Evolutionary conservation across 2,797 vertebrate species (phyloP).

Genomic region (Enteromius thamalakanensis): DNA sequence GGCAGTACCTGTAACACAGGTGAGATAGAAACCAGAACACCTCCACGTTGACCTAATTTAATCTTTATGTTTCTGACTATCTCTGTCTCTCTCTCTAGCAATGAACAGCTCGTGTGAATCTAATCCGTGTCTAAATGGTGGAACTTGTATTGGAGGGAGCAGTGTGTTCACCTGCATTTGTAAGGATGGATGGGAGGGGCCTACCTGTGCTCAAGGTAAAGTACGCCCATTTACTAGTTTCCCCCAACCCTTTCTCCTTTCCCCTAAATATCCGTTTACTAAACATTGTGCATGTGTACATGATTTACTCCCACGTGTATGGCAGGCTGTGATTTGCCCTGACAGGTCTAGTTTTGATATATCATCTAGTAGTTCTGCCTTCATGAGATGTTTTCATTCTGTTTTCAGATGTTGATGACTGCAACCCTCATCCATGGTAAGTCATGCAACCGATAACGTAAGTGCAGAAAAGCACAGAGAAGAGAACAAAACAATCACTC

Average conservation of each 20-base stretch:
- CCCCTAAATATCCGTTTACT: background rate
- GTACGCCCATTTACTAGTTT: background rate
- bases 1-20: constrained; percentile 91
- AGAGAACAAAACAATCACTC: background rate
- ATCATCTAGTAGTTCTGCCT: constrained; percentile 21
- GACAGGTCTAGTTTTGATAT: constrained; percentile 37
- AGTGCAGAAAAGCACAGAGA: background rate
- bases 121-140: constrained; percentile 90
- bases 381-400: constrained; percentile 33
- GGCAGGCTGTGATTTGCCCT: constrained; percentile 40
- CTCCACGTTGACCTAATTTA: constrained; percentile 1
- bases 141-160: constrained; percentile 90
- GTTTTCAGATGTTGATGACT: constrained; percentile 89
- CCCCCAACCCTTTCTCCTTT: background rate
- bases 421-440: constrained; percentile 95
- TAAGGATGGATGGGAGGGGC: constrained; percentile 94
- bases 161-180: constrained; percentile 94
- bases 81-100: constrained; percentile 71
- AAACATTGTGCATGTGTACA: background rate
- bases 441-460: constrained; percentile 56
- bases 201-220: constrained; percentile 90
- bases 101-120: constrained; percentile 92
- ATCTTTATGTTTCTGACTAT: background rate
- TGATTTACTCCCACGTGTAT: constrained; percentile 12
- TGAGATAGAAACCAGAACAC: constrained; percentile 64